Conservation (phyloP, 1,140 invertebrate genomes). For the Pinna nobilis region DNA sequence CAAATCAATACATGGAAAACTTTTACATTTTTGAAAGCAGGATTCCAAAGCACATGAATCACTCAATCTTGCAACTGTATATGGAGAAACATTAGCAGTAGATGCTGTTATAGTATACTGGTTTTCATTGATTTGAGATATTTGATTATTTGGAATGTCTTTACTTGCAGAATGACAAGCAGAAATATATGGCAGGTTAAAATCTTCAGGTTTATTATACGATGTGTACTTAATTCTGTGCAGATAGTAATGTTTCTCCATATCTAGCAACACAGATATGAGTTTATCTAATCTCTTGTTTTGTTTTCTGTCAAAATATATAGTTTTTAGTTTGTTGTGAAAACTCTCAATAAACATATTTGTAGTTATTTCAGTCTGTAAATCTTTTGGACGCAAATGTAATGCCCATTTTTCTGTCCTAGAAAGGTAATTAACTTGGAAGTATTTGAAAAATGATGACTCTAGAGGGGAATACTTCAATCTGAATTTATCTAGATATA, state of each 20-base stretch:
- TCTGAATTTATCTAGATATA: neutral
- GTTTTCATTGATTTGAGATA: neutral
- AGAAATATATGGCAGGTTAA: too few relatives aligned
- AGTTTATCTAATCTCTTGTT: slow-evolving; percentile 13
- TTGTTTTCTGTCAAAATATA: slow-evolving; percentile 6
- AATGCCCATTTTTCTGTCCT: slow-evolving; percentile 22
- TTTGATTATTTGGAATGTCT: neutral
- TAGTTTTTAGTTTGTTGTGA: slow-evolving; percentile 23
- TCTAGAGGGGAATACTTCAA: neutral
- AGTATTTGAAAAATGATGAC: slow-evolving; percentile 9
- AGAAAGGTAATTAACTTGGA: neutral
- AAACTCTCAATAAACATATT: slow-evolving; percentile 32
- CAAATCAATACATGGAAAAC: slow-evolving; percentile 6
- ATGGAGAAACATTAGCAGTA: too few relatives aligned
- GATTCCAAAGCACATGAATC: neutral
- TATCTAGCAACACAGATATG: slow-evolving; percentile 2
- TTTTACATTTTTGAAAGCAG: slow-evolving; percentile 17
- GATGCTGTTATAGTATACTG: neutral
- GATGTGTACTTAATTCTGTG: neutral
- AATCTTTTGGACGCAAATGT: neutral
- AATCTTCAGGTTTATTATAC: neutral
- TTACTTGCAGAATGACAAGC: too few relatives aligned
- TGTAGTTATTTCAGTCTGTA: slow-evolving; percentile 16
- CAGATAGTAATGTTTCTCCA: slow-evolving; percentile 19
- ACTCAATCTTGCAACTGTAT: neutral